Base-by-base conservation (phyloP, 2,888 invertebrate genomes). In the Chrysolina oricalcia region DNA sequence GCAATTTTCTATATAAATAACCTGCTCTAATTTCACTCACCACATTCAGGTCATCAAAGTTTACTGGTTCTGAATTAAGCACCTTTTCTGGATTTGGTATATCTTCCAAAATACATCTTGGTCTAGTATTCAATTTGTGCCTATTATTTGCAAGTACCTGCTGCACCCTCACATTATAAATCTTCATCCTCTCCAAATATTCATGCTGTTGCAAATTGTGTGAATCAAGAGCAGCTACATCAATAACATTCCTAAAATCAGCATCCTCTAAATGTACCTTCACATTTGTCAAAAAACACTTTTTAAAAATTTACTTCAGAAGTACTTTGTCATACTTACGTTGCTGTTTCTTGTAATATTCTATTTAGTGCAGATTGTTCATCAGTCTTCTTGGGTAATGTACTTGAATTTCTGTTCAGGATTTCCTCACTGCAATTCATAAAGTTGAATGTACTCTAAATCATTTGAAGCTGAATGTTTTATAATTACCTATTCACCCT, bases 281-380 rank as follows among this genome's bases (percentile, higher is more conserved):
- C 6, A 43, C 43, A 27, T 3, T 5, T 35, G 8, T 8, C 8
- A 6, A 0, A 6, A 8, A 35, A 8, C 35, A 6, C 6, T 6
- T 48, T 48, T 17, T 17, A n/a, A 48, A 48, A 3, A n/a, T 17
- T 17, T 48, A 48, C 17, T 48, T 9, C 6, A 17, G 46, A n/a
- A n/a, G 15, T 2, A n/a, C 2, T 48, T n/a, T 17, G n/a, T n/a
- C n/a, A 17, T 48, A 90, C 93, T 91, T 89, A 97, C 97, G 95
- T 95, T 69, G 97, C 96, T 78, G 96, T 96, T 89, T 96, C 96
- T 86, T 96, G 96, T 70, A 98, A 91, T 89, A 97, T 96, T 89
- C 95, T 93, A 87, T 93, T 96, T 66, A 97, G 91, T 0, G 96
- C 97, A 84, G 95, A 96, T 90, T 97, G 97, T 87, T 97, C 97